A percentile compares a stretch with the other conserved stretches of the same genome.
phyloP scores from a whole-genome alignment of 2,888 invertebrate genomes.

The Campoplex capitator region DNA sequence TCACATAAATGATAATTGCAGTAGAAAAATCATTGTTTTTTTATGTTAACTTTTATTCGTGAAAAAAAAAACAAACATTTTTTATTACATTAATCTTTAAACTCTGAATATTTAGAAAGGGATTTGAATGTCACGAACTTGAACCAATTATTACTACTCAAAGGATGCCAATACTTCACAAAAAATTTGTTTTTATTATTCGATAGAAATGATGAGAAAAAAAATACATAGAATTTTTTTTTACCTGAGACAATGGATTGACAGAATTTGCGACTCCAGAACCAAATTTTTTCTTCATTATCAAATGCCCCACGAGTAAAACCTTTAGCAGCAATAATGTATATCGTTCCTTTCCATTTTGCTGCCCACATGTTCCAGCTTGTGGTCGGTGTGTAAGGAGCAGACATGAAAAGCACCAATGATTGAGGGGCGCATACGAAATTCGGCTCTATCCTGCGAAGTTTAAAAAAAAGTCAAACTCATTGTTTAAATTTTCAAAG shows the following conservation, averaged over 20 bases:
- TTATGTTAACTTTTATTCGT: too few relatives aligned
- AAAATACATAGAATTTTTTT: background rate
- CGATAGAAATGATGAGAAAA: background rate
- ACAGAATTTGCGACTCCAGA: slow-evolving; percentile 17
- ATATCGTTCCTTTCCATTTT: slow-evolving; percentile 88
- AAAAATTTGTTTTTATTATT: background rate
- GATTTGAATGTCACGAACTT: too few relatives aligned
- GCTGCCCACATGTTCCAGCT: slow-evolving; percentile 90
- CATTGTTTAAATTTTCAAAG: background rate
- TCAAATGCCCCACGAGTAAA: background rate
- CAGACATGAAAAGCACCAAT: slow-evolving; percentile 88
- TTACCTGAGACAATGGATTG: slow-evolving; percentile 68
- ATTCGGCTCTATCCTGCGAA: slow-evolving; percentile 81
- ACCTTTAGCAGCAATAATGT: slow-evolving; percentile 87
- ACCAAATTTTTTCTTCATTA: background rate
- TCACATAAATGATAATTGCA: too few relatives aligned
- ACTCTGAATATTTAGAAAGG: too few relatives aligned
- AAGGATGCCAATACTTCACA: background rate
- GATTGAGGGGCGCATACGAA: slow-evolving; percentile 90
- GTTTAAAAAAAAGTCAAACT: background rate
- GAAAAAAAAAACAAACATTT: too few relatives aligned
- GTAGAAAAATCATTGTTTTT: too few relatives aligned
- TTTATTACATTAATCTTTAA: too few relatives aligned
- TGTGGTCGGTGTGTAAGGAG: slow-evolving; percentile 89
- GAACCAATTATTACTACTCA: too few relatives aligned